Conservation (phyloP, 2,888 invertebrate genomes). For the Hypsopygia costalis region DNA sequence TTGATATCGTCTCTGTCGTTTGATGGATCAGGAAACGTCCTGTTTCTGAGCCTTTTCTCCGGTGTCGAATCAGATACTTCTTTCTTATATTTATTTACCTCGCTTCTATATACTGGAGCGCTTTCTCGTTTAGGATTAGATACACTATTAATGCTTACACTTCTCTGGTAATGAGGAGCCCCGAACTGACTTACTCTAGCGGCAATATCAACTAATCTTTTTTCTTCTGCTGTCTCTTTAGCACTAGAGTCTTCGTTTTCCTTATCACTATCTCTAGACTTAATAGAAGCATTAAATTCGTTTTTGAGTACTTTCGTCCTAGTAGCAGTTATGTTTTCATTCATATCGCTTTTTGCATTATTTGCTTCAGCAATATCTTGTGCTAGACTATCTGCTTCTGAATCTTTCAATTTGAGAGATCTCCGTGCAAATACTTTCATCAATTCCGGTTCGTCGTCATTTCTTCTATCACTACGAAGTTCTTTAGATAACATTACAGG, state of each 20-base stretch:
- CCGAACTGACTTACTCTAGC: constrained; percentile 70
- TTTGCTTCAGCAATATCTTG: constrained; percentile 77
- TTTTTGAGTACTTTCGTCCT: constrained; percentile 62
- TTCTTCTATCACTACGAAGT: constrained; percentile 59
- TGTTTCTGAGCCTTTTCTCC: constrained; percentile 68
- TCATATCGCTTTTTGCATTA: constrained; percentile 49
- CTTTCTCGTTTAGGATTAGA: constrained; percentile 63
- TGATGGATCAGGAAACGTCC: constrained; percentile 73
- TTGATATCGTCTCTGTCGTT: constrained; percentile 73
- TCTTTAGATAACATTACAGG: constrained; percentile 65
- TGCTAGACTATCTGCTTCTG: constrained; percentile 81
- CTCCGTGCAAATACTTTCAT: constrained; percentile 91
- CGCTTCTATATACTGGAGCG: constrained; percentile 61
- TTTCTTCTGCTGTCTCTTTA: constrained; percentile 50
- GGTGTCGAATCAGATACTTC: constrained; percentile 76
- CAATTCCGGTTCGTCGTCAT: constrained; percentile 87
- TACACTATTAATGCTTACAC: constrained; percentile 66
- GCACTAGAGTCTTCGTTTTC: constrained; percentile 80
- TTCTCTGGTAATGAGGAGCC: constrained; percentile 64
- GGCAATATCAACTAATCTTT: constrained; percentile 63
- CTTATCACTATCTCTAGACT: constrained; percentile 86
- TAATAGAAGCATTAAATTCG: constrained; percentile 75
- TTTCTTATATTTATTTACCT: constrained; percentile 72
- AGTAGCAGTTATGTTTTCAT: constrained; percentile 37
- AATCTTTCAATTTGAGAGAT: constrained; percentile 89